Evolutionary conservation across 92 coral and sea anemone species (phyloP), one percentile per base, ranked within the genome.

Genomic region (Heteractis magnifica): DNA sequence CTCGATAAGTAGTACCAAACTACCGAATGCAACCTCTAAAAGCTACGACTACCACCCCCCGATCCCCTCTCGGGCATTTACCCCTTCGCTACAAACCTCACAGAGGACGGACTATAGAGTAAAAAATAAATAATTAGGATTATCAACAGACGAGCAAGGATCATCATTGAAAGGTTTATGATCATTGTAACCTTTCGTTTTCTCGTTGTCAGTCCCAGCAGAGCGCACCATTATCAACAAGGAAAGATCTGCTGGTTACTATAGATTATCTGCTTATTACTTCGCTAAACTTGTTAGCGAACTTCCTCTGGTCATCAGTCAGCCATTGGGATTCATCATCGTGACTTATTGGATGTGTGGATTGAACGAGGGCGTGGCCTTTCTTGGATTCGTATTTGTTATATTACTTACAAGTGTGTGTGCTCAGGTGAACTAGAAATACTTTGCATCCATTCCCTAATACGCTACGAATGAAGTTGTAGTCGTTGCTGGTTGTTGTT

Each of bases 231-330:
- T 95, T 65, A 88, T 95, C 72, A 90, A 94, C 83, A 95, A 95
- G 85, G 98, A 95, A 59, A 82, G 98, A 56, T 91, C 95, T 44
- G 92, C 98, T 15, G 98, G 98, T 11, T 92, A 92, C 86, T 95
- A 95, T 81, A 93, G 98, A 23, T 90, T 95, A 41, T 95, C 98
- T 34, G 94, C 98, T n/a, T 95, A 95, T 83, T 95, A 92, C 77
- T 83, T 95, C 62, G 95, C 90, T 16, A 95, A 95, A 88, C 87
- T 90, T 49, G 71, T 90, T 16, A 95, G 98, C 76, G 98, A 95
- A 62, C 76, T 95, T n/a, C 98, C 98, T 10, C 85, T 95, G 90
- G 85, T 89, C 76, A 72, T 95, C 52, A 85, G 77, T 77, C 92
- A 93, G 75, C 98, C 98, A 20, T 52, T 90, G 5, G 21, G 87